Evolutionary conservation across 2,888 invertebrate species (phyloP), one percentile per base, ranked within the genome.

Genomic region (Eurytoma adleriae): DNA sequence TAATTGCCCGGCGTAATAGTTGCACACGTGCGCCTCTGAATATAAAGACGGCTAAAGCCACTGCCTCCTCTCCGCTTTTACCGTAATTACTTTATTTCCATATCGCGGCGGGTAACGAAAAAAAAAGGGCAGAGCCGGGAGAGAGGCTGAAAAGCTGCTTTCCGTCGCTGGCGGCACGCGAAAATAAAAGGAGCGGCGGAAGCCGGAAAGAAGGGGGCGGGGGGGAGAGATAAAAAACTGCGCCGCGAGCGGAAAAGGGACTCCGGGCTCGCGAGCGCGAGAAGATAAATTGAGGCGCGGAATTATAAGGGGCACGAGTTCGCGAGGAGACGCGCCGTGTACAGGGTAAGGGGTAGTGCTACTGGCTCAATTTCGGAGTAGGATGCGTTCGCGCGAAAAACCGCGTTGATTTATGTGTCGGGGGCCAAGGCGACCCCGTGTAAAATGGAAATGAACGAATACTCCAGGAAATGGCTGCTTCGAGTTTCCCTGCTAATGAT

Each of bases 31-130:
- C 54, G 62, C 61, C n/a, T 61, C 61, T 67, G 68, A 78, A 78
- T 68, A 30, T 30, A 68, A 68, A 73, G 67, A 72, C 68, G 68
- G 66, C 18, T 18, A 20, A 59, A 30, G 72, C 64, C 30, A 64
- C 48, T 30, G 69, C 20, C 52, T 72, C 56, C 57, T 73, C 62
- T 70, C 79, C 72, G 76, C 82, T 84, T 80, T 83, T 75, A 76
- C 61, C 74, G 81, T 82, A 84, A 83, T 83, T 84, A 83, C 83
- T 85, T 84, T 83, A 84, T 85, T 84, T 85, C 82, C 83, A 82
- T 84, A 84, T 81, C 79, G 66, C 67, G 62, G 73, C 72, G 68
- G 27, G 69, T 54, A 30, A 56, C 56, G 56, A 74, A 75, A 83
- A 82, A 79, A 70, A 67, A 66, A 67, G 40, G 50, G 16, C 7